Base-by-base conservation (phyloP, 2,888 invertebrate species). In the Xylocampa areola region DNA sequence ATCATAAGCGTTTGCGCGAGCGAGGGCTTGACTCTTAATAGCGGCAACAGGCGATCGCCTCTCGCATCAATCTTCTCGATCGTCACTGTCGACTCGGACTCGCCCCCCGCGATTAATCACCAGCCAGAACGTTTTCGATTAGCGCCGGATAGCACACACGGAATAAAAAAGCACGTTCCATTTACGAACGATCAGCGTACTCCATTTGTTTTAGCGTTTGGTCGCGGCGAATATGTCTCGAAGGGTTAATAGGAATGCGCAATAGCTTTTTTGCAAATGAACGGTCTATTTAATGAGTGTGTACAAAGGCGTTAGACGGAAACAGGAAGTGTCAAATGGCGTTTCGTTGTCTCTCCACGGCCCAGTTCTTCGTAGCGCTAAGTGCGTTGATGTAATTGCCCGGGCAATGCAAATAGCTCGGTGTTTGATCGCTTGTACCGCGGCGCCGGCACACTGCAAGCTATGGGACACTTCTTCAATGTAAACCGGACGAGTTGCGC, bases 281-380 rank as follows among this genome's bases (percentile, higher is more conserved):
- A 64, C 29, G 51, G 27, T 49, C 53, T 50, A 63, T 59, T 64
- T 71, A 73, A 73, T 71, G 73, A 73, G 53, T 44, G 45, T 59
- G 53, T 58, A 65, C 79, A 68, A 74, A 71, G 61, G 68, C 68
- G 60, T 84, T 81, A 85, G 87, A 81, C 87, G 91, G 91, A 91
- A 91, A 92, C 92, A 90, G 94, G 93, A 94, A 92, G 90, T 88
- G 86, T 90, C 89, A 92, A 93, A 94, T 92, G 89, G 93, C 83
- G 84, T 92, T 94, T 91, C 88, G 89, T 85, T 94, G 92, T 92
- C 87, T 80, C 78, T 81, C 85, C 87, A 86, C 90, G 91, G 90
- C 88, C 90, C 90, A 91, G 91, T 92, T 92, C 87, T 77, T 76
- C 82, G 84, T 81, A 86, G 83, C 84, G 87, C 84, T 92, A 92